These are phyloP conservation scores for Venusia cambrica DNA, from an alignment of 2,888 invertebrate genomes.

Conservation along the genomic window DNA sequence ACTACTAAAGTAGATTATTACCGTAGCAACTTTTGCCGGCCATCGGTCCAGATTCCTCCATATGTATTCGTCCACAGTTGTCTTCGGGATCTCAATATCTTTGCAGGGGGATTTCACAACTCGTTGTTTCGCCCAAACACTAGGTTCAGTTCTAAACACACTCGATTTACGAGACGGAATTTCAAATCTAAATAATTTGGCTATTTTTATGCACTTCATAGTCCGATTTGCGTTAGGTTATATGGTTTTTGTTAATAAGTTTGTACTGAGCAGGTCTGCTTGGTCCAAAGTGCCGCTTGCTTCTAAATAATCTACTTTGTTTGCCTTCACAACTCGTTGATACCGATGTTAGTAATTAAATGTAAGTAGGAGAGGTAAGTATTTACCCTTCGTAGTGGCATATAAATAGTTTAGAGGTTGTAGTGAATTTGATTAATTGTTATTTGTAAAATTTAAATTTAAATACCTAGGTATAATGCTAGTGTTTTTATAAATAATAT, in stretches of 20 bases:
- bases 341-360: too few species aligned
- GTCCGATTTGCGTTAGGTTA: too few species aligned
- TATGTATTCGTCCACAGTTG: conserved; percentile 78
- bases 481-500: too few species aligned
- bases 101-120: conserved; percentile 64
- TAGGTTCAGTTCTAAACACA: conserved; percentile 35
- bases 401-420: too few species aligned
- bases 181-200: conserved; percentile 24
- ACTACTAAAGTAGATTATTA: conserved; percentile 27
- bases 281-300: conserved; percentile 7
- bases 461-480: too few species aligned
- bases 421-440: too few species aligned
- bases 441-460: too few species aligned
- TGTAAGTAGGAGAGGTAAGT: too few species aligned
- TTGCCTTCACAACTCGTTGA: too few species aligned
- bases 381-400: too few species aligned
- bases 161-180: conserved; percentile 23
- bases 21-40: conserved; percentile 80
- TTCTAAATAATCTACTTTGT: conserved; percentile 3
- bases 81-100: conserved; percentile 65
- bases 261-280: neutral
- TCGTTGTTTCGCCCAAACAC: conserved; percentile 45
- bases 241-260: too few species aligned
- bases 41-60: conserved; percentile 82
- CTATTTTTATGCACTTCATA: conserved; percentile 21